phyloP scores from a whole-genome alignment of 2,888 invertebrate species.

The Acanthoscelides obtectus region DNA sequence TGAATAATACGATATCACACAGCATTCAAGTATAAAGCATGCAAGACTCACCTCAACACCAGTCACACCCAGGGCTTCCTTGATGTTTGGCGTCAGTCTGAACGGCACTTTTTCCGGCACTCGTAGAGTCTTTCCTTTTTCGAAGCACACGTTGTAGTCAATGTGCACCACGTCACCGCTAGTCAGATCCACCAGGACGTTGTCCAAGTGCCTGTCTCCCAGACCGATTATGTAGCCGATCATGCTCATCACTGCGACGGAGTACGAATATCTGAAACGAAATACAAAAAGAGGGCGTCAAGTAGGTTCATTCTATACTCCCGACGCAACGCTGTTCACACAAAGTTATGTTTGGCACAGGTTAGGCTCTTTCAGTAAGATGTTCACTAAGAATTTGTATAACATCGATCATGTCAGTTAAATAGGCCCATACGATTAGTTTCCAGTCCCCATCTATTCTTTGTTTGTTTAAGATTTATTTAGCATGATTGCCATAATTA shows the following conservation, averaged over 20 bases:
- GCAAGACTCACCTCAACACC: constrained; percentile 82
- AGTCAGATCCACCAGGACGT: constrained; percentile 89
- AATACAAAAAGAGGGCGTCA: no score
- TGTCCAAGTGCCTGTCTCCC: constrained; percentile 97
- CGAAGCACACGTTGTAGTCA: constrained; percentile 99
- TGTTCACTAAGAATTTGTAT: no score
- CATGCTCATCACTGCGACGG: constrained; percentile 90
- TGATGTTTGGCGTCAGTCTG: constrained; percentile 92
- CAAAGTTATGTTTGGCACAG: no score
- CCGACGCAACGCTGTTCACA: no score
- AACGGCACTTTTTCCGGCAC: constrained; percentile 99
- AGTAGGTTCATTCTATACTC: no score
- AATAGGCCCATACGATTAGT: no score
- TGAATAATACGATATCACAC: not conserved
- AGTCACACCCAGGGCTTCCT: constrained; percentile 88
- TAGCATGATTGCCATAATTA: no score
- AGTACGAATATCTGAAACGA: constrained; percentile 56
- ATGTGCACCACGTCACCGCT: constrained; percentile 98
- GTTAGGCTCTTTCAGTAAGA: no score
- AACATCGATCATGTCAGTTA: no score
- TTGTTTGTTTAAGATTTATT: no score
- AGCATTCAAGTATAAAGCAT: no score
- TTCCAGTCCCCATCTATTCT: no score
- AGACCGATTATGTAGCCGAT: constrained; percentile 93
- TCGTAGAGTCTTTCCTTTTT: constrained; percentile 91